phyloP scores from a whole-genome alignment of 2,113 vertebrate species.

The Ptilonorhynchus violaceus region DNA sequence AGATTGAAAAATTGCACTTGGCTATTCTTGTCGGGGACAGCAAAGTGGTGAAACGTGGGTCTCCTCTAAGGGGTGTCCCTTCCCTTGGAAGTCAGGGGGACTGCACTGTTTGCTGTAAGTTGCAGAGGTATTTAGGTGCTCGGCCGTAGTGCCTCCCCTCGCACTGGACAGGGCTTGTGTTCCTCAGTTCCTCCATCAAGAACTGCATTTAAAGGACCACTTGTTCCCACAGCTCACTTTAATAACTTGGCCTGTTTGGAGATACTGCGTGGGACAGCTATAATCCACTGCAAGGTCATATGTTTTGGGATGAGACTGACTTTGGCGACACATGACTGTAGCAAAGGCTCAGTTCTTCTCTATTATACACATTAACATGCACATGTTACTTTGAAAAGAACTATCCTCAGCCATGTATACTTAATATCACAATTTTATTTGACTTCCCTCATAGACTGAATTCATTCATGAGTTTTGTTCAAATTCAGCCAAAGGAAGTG shows the following conservation, averaged over 20 bases:
- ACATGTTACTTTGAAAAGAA: neutral
- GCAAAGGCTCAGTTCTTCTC: neutral
- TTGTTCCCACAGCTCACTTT: neutral
- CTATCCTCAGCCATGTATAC: neutral
- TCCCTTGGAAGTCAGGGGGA: neutral
- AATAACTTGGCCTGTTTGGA: neutral
- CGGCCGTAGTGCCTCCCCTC: neutral
- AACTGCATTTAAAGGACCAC: neutral
- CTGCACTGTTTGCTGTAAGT: neutral
- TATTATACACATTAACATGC: neutral
- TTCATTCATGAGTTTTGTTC: neutral
- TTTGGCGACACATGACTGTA: fast-evolving
- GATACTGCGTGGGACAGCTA: neutral
- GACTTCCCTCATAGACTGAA: neutral
- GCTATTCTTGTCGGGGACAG: neutral
- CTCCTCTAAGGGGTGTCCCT: neutral
- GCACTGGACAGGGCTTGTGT: neutral
- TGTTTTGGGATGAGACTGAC: neutral
- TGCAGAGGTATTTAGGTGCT: neutral
- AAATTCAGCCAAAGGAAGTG: neutral
- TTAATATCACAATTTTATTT: neutral
- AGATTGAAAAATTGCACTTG: neutral
- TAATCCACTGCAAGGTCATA: neutral
- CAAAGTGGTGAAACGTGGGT: neutral
- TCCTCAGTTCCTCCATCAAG: neutral